A percentile compares a stretch with the other conserved stretches of the same genome.
Evolutionary conservation across 1,140 invertebrate genomes (phyloP).

Genomic region (Apolygus lucorum): DNA sequence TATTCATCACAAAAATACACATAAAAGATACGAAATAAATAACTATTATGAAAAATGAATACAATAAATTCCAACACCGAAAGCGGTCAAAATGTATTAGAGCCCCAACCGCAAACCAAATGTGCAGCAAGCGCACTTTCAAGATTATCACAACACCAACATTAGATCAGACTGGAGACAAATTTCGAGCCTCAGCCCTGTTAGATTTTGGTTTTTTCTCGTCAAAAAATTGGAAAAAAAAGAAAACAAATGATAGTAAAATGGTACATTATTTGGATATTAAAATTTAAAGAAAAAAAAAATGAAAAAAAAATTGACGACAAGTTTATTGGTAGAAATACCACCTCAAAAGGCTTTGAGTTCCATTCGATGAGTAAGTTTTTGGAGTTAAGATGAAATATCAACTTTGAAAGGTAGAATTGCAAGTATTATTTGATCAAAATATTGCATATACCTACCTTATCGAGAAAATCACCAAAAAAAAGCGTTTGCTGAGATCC

Average conservation of each 20-base stretch:
- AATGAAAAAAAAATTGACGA: neutral
- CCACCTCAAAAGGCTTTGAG: neutral
- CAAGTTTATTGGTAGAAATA: too few relatives aligned
- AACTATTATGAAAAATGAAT: neutral
- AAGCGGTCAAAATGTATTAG: constrained; percentile 19
- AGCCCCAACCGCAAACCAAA: constrained; percentile 16
- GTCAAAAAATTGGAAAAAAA: neutral
- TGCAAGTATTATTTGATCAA: too few relatives aligned
- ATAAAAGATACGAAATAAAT: too few relatives aligned
- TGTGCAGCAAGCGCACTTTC: constrained; percentile 7
- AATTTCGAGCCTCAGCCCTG: constrained; percentile 8
- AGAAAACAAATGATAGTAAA: neutral
- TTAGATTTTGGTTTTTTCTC: constrained; percentile 1
- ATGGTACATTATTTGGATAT: neutral
- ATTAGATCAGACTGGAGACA: constrained; percentile 14
- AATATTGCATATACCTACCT: too few relatives aligned
- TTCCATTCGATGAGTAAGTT: too few relatives aligned
- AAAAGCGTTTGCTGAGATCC: too few relatives aligned
- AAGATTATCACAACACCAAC: constrained; percentile 14
- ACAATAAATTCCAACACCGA: constrained; percentile 24
- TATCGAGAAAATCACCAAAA: too few relatives aligned
- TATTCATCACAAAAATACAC: too few relatives aligned
- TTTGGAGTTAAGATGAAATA: too few relatives aligned
- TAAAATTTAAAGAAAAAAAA: neutral
- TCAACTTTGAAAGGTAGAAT: too few relatives aligned